phyloP scores from a whole-genome alignment of 2,113 vertebrate species.

The Eudorcas thomsonii region DNA sequence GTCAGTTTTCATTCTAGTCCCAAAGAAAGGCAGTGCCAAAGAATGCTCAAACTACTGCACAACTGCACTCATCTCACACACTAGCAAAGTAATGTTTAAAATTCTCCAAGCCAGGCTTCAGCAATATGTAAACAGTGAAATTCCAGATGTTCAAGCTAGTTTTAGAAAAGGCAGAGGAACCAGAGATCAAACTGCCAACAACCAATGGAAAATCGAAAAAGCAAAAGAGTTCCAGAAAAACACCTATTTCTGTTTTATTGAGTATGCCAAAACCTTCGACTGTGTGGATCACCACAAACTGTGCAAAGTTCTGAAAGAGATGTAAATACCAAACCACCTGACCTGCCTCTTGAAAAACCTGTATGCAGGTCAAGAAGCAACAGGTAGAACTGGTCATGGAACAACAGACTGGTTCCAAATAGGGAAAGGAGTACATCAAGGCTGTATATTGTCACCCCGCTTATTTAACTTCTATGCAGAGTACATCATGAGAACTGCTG shows the following conservation, averaged over 20 bases:
- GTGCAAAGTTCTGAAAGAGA: not conserved
- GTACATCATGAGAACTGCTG: not conserved
- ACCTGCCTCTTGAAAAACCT: not conserved
- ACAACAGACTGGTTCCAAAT: not conserved
- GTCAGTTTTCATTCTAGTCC: not conserved
- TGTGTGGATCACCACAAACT: not conserved
- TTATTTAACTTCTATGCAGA: not conserved
- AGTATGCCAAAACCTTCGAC: not conserved
- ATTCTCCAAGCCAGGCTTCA: not conserved
- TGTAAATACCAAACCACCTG: not conserved
- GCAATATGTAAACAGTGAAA: not conserved
- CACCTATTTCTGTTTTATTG: not conserved
- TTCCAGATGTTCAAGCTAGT: not conserved
- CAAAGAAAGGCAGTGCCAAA: not conserved
- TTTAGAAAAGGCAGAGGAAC: not conserved
- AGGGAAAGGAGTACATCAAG: not conserved
- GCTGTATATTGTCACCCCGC: not conserved
- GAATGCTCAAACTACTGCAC: not conserved
- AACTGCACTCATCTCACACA: not conserved
- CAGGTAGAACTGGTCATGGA: not conserved
- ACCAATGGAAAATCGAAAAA: accelerated
- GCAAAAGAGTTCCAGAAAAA: not conserved
- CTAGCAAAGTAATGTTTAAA: not conserved
- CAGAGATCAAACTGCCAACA: not conserved
- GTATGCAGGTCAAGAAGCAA: not conserved